phyloP scores from a whole-genome alignment of 2,113 vertebrate species.

The Poecilia latipinna region DNA sequence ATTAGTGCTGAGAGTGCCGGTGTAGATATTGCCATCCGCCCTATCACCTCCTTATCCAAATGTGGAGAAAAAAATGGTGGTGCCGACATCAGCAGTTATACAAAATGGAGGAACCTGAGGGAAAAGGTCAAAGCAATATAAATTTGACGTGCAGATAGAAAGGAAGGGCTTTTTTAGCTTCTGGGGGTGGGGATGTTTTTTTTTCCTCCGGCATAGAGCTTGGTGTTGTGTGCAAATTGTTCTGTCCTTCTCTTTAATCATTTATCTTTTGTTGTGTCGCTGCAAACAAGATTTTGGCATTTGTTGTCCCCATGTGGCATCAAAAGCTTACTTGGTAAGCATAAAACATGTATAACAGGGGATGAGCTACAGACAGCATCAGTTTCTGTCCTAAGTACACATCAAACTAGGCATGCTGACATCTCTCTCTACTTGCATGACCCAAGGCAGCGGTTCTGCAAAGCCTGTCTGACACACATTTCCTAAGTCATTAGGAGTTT shows the following conservation, averaged over 20 bases:
- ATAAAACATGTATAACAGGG: neutral
- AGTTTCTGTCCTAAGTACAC: neutral
- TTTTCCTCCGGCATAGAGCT: slow-evolving; percentile 6
- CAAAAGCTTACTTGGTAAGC: neutral
- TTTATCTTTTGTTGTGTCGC: neutral
- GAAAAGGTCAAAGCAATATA: slow-evolving; percentile 72
- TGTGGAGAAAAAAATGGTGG: slow-evolving; percentile 50
- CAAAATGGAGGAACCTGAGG: slow-evolving; percentile 51
- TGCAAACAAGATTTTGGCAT: neutral
- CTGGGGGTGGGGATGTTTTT: slow-evolving; percentile 28
- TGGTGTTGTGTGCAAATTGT: slow-evolving; percentile 17
- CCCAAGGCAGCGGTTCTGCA: neutral
- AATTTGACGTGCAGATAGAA: slow-evolving; percentile 43
- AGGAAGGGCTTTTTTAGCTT: slow-evolving; percentile 45
- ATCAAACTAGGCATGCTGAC: neutral
- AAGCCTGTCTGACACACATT: slow-evolving; percentile 4
- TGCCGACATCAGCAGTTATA: slow-evolving; percentile 72
- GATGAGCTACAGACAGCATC: neutral
- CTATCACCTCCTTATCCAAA: slow-evolving; percentile 45
- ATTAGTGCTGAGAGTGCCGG: slow-evolving; percentile 54
- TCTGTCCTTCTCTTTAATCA: neutral
- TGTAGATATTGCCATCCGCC: slow-evolving; percentile 38
- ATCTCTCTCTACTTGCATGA: neutral
- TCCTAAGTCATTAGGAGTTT: slow-evolving; percentile 8
- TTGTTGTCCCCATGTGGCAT: neutral